Conservation (phyloP, 2,888 invertebrate genomes). For the Cataglyphis altisquamis region DNA sequence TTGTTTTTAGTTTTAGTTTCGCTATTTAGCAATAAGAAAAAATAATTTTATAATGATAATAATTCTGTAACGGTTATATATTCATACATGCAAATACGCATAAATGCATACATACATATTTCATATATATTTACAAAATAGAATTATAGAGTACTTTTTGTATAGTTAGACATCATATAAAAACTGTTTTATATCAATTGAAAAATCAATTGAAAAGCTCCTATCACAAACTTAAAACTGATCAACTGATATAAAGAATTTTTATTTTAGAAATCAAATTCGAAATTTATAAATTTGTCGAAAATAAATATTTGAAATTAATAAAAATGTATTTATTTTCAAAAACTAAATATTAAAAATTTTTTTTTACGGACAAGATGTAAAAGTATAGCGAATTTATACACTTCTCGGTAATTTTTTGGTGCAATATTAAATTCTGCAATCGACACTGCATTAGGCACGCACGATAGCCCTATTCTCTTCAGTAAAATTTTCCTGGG, state of each 20-base stretch:
- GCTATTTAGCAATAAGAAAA: too few species aligned
- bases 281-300: too few species aligned
- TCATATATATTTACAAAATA: neutral
- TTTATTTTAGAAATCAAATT: too few species aligned
- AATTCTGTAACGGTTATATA: too few species aligned
- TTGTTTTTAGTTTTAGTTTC: neutral
- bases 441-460: neutral
- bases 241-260: too few species aligned
- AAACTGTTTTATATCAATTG: neutral
- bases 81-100: too few species aligned
- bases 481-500: slow-evolving; percentile 22
- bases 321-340: too few species aligned
- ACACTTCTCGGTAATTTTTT: neutral
- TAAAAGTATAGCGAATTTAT: neutral
- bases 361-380: neutral
- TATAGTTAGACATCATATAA: neutral
- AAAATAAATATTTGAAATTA: too few species aligned
- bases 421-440: neutral
- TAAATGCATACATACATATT: too few species aligned
- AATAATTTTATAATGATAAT: too few species aligned
- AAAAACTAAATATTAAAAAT: neutral
- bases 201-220: neutral
- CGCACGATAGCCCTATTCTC: neutral
- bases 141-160: neutral
- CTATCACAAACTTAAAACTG: neutral